These are phyloP conservation scores for Ammodramus savannarum DNA, from an alignment of 2,113 vertebrate genomes.

Conservation along the genomic window DNA sequence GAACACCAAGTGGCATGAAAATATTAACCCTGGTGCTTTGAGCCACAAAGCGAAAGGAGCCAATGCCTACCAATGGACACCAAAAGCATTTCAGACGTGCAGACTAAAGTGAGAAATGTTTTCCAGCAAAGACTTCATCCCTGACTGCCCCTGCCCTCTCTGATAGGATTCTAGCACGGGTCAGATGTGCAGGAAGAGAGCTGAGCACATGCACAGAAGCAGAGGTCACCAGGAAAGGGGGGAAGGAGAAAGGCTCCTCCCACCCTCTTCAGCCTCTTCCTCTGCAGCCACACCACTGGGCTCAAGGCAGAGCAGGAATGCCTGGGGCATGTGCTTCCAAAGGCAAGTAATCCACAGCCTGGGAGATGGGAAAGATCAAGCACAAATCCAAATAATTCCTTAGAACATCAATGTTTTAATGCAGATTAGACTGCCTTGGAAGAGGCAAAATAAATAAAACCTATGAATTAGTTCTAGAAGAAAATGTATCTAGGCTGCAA, in stretches of 20 bases:
- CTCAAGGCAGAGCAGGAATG: background rate
- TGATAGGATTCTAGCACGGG: background rate
- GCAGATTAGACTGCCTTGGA: background rate
- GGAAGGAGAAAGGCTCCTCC: background rate
- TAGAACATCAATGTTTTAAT: background rate
- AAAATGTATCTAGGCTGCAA: background rate
- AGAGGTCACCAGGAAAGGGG: background rate
- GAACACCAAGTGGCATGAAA: background rate
- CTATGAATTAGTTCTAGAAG: background rate
- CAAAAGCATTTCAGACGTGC: background rate
- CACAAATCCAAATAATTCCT: background rate
- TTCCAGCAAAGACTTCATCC: background rate
- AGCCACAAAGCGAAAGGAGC: background rate
- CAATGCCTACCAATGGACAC: background rate
- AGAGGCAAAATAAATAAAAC: background rate
- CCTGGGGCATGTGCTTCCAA: background rate
- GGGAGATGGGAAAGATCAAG: background rate
- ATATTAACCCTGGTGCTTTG: background rate
- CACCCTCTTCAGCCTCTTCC: background rate
- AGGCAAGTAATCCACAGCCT: background rate
- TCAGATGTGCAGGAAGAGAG: background rate
- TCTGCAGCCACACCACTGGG: background rate
- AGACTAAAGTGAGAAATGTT: background rate
- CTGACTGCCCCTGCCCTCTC: background rate
- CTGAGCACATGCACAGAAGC: background rate